These are phyloP conservation scores for Enteromius fasciolatus DNA, from an alignment of 2,797 vertebrate genomes.

Conservation along the genomic window DNA sequence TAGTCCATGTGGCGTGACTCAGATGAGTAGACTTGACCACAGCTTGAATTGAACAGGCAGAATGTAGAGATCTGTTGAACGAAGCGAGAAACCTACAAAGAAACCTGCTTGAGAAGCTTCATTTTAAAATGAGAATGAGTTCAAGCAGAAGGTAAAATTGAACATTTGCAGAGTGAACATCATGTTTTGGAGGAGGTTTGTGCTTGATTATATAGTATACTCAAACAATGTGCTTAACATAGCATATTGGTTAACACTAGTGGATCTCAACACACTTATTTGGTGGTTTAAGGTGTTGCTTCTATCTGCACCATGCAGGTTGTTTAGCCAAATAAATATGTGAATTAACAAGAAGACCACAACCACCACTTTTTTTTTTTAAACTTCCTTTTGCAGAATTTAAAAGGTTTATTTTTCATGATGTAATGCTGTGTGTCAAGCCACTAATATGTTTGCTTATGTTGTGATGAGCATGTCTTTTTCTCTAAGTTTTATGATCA, in stretches of 20 bases:
- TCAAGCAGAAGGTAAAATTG: neutral
- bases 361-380: neutral
- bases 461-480: neutral
- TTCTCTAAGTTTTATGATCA: neutral
- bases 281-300: slow-evolving; percentile 15
- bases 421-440: neutral
- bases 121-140: slow-evolving; percentile 4
- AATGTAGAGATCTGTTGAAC: neutral
- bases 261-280: neutral
- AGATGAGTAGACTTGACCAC: neutral
- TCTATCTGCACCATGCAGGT: neutral
- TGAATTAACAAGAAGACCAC: neutral
- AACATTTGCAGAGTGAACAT: neutral
- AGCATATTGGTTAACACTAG: neutral
- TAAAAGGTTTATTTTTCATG: neutral
- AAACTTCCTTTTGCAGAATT: neutral
- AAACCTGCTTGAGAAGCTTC: neutral
- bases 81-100: neutral
- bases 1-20: neutral
- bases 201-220: neutral
- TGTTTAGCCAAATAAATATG: neutral
- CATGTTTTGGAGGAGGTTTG: neutral
- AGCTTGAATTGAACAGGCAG: neutral
- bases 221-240: neutral
- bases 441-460: neutral